phyloP scores from a whole-genome alignment of 2,888 invertebrate genomes.

The Trachelus tabidus region DNA sequence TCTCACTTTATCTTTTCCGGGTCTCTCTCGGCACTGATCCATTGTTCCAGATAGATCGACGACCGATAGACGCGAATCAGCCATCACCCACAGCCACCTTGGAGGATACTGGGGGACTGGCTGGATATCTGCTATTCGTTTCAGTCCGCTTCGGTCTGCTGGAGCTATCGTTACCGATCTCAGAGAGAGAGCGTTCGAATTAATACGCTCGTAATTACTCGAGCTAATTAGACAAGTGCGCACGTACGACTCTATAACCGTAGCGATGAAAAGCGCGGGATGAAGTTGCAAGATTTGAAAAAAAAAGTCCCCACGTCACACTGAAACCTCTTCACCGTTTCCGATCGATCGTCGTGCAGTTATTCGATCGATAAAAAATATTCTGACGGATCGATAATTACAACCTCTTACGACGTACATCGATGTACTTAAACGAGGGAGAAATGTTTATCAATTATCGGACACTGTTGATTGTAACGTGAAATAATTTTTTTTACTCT shows the following conservation, averaged over 20 bases:
- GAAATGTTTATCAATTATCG: not conserved
- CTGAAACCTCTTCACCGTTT: not conserved
- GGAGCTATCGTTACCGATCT: conserved; percentile 8
- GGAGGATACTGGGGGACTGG: not conserved
- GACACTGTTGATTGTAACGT: not conserved
- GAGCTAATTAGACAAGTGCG: conserved; percentile 17
- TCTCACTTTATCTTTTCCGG: not conserved
- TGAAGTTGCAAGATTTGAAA: not conserved
- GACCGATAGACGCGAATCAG: conserved; percentile 10
- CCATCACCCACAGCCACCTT: not conserved
- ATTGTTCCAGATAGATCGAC: conserved; percentile 15
- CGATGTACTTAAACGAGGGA: not conserved
- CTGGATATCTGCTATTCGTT: not conserved
- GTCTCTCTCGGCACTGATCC: not conserved
- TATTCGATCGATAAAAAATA: not conserved
- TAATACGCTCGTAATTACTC: conserved; percentile 17
- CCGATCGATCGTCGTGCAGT: not conserved
- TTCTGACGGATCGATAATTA: not conserved
- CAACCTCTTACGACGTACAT: too few species aligned
- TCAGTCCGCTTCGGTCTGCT: not conserved
- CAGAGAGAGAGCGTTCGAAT: conserved; percentile 20
- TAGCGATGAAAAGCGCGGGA: not conserved
- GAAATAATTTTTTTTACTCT: not conserved
- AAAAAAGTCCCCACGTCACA: not conserved
- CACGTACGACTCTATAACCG: not conserved